Conservation (phyloP, 2,888 invertebrate genomes). For the Gonocerus acuteangulatus region DNA sequence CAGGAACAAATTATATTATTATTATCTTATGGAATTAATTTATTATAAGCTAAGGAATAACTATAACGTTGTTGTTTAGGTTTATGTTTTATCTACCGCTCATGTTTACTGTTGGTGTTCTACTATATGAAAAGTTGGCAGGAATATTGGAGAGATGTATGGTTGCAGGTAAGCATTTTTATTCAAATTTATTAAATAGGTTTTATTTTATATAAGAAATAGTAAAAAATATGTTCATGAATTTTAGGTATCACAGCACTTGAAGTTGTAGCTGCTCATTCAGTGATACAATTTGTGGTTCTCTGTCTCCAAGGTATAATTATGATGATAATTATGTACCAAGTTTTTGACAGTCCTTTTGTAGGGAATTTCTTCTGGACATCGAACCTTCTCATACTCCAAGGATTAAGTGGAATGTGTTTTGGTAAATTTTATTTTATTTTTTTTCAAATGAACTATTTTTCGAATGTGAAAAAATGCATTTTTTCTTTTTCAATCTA, state of each 20-base stretch:
- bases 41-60: not conserved
- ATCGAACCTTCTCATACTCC: constrained; percentile 38
- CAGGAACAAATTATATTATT: too few species aligned
- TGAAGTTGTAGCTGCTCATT: constrained; percentile 39
- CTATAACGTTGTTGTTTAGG: constrained; percentile 34
- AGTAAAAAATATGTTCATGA: not conserved
- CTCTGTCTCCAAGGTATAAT: constrained; percentile 39
- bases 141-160: constrained; percentile 40
- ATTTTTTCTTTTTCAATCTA: too few species aligned
- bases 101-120: constrained; percentile 40
- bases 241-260: constrained; percentile 38
- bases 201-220: not conserved
- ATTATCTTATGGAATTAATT: not conserved
- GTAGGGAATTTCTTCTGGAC: constrained; percentile 39
- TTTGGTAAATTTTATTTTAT: constrained; percentile 38
- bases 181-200: not conserved
- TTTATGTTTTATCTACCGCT: constrained; percentile 40
- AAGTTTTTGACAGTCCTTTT: constrained; percentile 40
- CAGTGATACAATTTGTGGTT: constrained; percentile 39
- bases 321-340: constrained; percentile 40
- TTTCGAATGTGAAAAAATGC: too few species aligned
- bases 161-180: constrained; percentile 38
- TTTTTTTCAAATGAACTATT: too few species aligned
- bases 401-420: constrained; percentile 40
- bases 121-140: constrained; percentile 40